Percentiles rank a stretch among this genome's conserved stretches.
These are phyloP conservation scores for Ylistrum balloti DNA, from an alignment of 1,140 invertebrate genomes.

Conservation along the genomic window DNA sequence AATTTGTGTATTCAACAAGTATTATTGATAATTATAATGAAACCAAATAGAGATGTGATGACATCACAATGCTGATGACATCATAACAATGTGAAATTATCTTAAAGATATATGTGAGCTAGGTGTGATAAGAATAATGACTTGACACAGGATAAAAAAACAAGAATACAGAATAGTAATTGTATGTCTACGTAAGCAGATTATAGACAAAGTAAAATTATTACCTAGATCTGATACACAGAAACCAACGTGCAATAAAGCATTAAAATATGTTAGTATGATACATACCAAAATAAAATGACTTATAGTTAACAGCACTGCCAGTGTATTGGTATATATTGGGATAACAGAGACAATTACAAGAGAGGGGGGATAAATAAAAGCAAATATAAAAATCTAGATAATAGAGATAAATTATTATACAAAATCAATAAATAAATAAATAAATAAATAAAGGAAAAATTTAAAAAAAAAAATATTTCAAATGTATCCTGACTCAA, in stretches of 20 bases:
- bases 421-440: too few species aligned
- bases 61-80: too few species aligned
- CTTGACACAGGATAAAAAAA: background rate
- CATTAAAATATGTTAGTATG: background rate
- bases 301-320: too few species aligned
- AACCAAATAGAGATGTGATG: too few species aligned
- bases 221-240: slow-evolving; percentile 19
- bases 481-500: background rate
- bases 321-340: too few species aligned
- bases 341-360: too few species aligned
- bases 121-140: background rate
- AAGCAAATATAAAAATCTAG: background rate
- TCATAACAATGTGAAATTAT: background rate
- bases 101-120: background rate
- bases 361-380: too few species aligned
- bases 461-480: background rate
- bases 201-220: background rate
- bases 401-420: background rate
- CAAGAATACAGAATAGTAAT: background rate
- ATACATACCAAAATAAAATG: background rate
- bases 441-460: too few species aligned
- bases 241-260: background rate
- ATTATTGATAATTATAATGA: too few species aligned
- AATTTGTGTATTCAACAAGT: too few species aligned
- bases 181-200: background rate